A percentile compares a stretch with the other conserved stretches of the same genome.
phyloP scores from a whole-genome alignment of 2,797 vertebrate genomes.

The Premnoplex brunnescens region DNA sequence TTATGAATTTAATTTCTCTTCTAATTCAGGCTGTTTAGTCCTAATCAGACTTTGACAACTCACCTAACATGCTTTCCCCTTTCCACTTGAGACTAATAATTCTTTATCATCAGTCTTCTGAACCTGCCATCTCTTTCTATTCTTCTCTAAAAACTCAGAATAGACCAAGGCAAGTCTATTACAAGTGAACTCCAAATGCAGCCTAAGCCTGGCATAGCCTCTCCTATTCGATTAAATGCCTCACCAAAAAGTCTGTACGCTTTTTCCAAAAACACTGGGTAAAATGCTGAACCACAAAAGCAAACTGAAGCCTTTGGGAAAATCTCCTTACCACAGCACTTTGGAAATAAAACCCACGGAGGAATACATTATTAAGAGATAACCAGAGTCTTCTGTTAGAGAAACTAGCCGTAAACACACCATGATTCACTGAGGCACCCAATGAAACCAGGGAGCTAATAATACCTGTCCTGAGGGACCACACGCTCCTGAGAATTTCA shows the following conservation, averaged over 20 bases:
- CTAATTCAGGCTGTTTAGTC: constrained; percentile 27
- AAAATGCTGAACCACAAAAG: constrained; percentile 55
- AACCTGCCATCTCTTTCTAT: not conserved
- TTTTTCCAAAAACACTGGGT: constrained; percentile 14
- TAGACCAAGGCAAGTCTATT: not conserved
- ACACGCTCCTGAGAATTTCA: constrained; percentile 5
- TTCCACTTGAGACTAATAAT: constrained; percentile 26
- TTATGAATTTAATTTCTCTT: constrained; percentile 44
- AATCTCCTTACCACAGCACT: constrained; percentile 40
- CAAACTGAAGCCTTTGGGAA: constrained; percentile 49
- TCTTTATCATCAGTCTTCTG: not conserved
- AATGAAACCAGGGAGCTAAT: constrained; percentile 66
- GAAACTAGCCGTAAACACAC: constrained; percentile 64
- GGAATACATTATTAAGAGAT: constrained; percentile 65
- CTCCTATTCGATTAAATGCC: not conserved
- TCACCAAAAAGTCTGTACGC: not conserved
- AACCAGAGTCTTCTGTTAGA: constrained; percentile 47
- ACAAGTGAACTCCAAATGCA: not conserved
- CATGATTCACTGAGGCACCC: constrained; percentile 63
- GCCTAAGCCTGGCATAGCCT: not conserved
- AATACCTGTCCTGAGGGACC: constrained; percentile 50
- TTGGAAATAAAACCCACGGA: constrained; percentile 66
- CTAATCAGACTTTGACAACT: constrained; percentile 45
- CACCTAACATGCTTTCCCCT: not conserved
- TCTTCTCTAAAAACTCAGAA: constrained; percentile 9